Base-by-base conservation (phyloP, 1,140 invertebrate species). In the Drosophila teissieri region DNA sequence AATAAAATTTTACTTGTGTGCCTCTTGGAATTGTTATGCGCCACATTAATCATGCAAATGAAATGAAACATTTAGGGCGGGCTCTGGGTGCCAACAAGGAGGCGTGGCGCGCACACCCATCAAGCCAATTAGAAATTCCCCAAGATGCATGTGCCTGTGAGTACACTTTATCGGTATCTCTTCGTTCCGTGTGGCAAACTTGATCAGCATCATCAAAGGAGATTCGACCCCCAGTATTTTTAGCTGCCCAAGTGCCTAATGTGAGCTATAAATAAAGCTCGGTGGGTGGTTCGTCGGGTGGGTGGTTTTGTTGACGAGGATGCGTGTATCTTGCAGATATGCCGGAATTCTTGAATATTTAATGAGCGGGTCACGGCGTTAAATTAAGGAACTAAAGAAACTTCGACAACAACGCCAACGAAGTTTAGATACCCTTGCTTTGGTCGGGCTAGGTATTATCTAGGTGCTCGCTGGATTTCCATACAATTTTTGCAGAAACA, bases 41-140 rank as follows among this genome's bases (percentile, higher is more conserved):
- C 44, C 69, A 54, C 69, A 73, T 63, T 73, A 63, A 55, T 49
- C 57, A 63, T 48, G 39, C 53, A 67, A 57, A 67, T 51, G 27
- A 58, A 40, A 53, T 17, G 44, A 77, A 55, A 77, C 39, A 48
- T 14, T 46, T 14, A 77, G 46, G 14, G 2, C 3, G 11, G 14
- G n/a, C 27, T 31, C 27, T 31, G 7, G 7, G 2, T 8, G 27
- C 27, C 7, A 10, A 1, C 6, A 31, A 31, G n/a, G 22, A 24
- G 63, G 5, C 48, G 14, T 55, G 40, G 24, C 42, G 12, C 37
- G 19, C 45, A 42, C 19, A 31, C 12, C 31, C 60, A 54, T 77
- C 62, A 63, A 42, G 74, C 42, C 68, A 82, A 83, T 83, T 83
- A 82, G 34, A 78, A 78, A 73, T 82, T 62, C 51, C 39, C 52